Evolutionary conservation across 35 echinoderm and acorn worm species (phyloP), one percentile per base, ranked within the genome.

Genomic region (Heliocidaris tuberculata): DNA sequence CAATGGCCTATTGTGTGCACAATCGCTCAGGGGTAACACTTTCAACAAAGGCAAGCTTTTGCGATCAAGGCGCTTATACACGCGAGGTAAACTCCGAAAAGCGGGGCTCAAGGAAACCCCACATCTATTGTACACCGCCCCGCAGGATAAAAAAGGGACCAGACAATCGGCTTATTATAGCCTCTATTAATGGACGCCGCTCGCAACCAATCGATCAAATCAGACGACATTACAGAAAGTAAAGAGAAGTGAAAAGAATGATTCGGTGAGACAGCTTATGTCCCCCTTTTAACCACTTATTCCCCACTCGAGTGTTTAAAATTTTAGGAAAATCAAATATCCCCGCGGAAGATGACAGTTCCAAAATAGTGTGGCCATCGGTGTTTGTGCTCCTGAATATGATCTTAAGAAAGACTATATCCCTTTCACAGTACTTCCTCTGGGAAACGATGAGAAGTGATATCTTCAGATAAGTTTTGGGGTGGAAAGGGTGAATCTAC

Each of bases 111-210:
- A 78, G 65, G 65, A 78, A 78, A 24, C 65, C 65, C 65, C 8
- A 21, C 65, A 9, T 78, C 65, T 78, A 78, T 48, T 89, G 87
- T 32, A 9, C 87, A 89, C 31, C 30, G 87, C 15, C 31, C 87
- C 31, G 87, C 47, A 12, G 31, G 87, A 89, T 30, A 86, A 47
- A 89, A 89, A 42, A n/a, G 16, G 87, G 31, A 89, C 31, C 87
- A 89, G 87, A 89, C 87, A 89, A 89, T 89, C 87, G 47, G 31
- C 87, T 89, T 2, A 89, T 89, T 89, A 89, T 48, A 17, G 31
- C 31, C 87, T 89, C 31, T 89, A 32, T 48, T 47, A 89, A 89
- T 89, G 87, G 87, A 89, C 24, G 87, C 87, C 87, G 87, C 87
- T 32, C 29, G 15, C 12, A 89, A 89, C 87, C 87, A 30, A 89